Percentiles rank a stretch among this genome's conserved stretches.
These are phyloP conservation scores for Drosophila bocki DNA, from an alignment of 1,140 invertebrate genomes.

Conservation along the genomic window DNA sequence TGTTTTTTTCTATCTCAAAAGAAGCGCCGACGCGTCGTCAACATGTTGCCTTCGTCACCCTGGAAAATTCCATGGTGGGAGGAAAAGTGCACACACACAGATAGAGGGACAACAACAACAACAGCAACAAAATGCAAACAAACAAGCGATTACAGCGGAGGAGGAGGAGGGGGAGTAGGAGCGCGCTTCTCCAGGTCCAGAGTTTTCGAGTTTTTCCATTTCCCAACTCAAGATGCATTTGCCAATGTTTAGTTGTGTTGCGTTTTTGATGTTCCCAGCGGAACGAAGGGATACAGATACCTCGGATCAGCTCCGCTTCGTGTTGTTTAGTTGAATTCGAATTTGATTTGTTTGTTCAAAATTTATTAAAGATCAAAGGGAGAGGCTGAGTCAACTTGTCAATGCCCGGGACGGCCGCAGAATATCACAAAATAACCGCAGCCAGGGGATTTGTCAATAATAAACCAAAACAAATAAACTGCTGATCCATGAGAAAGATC, in stretches of 20 bases:
- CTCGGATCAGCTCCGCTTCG: conserved; percentile 38
- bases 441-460: conserved; percentile 62
- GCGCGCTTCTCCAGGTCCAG: conserved; percentile 7
- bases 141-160: conserved; percentile 45
- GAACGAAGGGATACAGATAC: neutral
- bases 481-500: conserved; percentile 45
- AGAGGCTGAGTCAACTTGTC: conserved; percentile 64
- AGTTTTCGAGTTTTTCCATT: conserved; percentile 24
- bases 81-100: conserved; percentile 26
- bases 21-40: conserved; percentile 72
- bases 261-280: conserved; percentile 45
- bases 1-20: conserved; percentile 60
- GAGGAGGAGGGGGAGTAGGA: conserved; percentile 12
- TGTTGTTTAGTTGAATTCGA: conserved; percentile 66
- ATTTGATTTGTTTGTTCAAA: conserved; percentile 78
- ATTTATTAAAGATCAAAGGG: conserved; percentile 80
- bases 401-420: conserved; percentile 22
- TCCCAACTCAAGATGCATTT: conserved; percentile 32
- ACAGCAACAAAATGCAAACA: conserved; percentile 42
- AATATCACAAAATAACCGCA: conserved; percentile 41
- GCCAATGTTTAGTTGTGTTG: conserved; percentile 49
- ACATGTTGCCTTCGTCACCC: conserved; percentile 71
- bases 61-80: conserved; percentile 17
- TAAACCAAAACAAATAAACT: conserved; percentile 63
- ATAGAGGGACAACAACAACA: conserved; percentile 28